Evolutionary conservation across 2,888 invertebrate genomes (phyloP), one percentile per base, ranked within the genome.

Genomic region (Latrodectus elegans): DNA sequence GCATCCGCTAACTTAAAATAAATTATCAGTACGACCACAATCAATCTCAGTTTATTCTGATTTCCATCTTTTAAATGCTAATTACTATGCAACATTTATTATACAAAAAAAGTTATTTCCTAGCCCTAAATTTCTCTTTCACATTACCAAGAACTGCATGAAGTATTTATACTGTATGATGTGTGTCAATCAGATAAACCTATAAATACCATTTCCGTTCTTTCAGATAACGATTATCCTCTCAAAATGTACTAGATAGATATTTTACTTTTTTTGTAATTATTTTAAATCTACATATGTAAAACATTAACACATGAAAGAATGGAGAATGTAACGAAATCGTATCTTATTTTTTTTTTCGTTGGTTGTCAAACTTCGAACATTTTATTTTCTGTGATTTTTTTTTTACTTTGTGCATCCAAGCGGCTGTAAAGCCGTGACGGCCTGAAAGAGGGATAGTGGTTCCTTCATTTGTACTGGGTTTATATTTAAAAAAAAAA

Each of bases 321-420:
- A 60, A 14, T 60, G n/a, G 6, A n/a, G n/a, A 15, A n/a, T n/a
- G 6, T n/a, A 60, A 60, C 60, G 60, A 60, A 60, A 60, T 6
- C 12, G 12, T 60, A n/a, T n/a, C n/a, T 22, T 22, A n/a, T 60
- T 60, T 53, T 74, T 53, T 74, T 72, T 72, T 52, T 65, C 51
- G 14, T 22, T 73, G 51, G 60, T 64, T 73, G 64, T 80, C 51
- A 67, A 74, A 64, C 72, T 80, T 80, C 72, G 72, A 80, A 80
- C 80, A 80, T 80, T 80, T 55, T 76, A 72, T 79, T 71, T 22
- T 64, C 12, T 64, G 70, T 67, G 64, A 68, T 68, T 77, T 81
- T 71, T 79, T 68, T 70, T 53, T 67, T 53, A 53, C 64, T 72
- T 84, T 84, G 84, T 84, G 84, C 84, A 84, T 84, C 84, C 77